phyloP scores from a whole-genome alignment of 2,888 invertebrate species.

The Synergus laeviventris region DNA sequence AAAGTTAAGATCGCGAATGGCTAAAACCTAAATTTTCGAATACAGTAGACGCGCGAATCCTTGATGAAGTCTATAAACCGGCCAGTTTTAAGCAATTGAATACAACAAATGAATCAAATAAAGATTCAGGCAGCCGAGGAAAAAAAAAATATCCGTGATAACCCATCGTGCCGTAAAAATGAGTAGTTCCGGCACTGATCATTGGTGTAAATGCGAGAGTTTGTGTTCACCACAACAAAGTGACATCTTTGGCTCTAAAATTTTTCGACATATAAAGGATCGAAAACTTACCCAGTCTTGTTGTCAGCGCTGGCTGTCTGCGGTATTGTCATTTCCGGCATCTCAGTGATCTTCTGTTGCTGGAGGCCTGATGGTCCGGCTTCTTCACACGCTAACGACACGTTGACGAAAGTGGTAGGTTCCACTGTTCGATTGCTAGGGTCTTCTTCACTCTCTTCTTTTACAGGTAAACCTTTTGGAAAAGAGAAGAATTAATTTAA shows the following conservation, averaged over 20 bases:
- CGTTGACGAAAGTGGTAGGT: slow-evolving; percentile 73
- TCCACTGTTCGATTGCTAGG: slow-evolving; percentile 68
- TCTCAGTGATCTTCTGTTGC: slow-evolving; percentile 71
- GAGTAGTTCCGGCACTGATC: not conserved
- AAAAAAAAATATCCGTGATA: not conserved
- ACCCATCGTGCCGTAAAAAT: slow-evolving; percentile 1
- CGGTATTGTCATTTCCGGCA: slow-evolving; percentile 70
- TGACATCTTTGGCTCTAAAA: slow-evolving; percentile 69
- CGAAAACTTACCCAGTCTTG: slow-evolving; percentile 75
- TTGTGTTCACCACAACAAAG: slow-evolving; percentile 71
- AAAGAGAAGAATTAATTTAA: slow-evolving; percentile 4
- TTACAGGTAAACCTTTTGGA: slow-evolving; percentile 69
- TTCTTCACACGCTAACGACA: slow-evolving; percentile 72
- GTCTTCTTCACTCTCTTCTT: slow-evolving; percentile 73
- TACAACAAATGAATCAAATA: not conserved
- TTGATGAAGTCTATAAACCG: not conserved
- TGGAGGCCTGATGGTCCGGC: slow-evolving; percentile 75
- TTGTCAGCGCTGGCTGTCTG: slow-evolving; percentile 66
- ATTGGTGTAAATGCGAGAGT: slow-evolving; percentile 56
- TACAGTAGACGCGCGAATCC: not conserved
- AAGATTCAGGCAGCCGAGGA: not conserved
- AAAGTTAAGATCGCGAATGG: not conserved
- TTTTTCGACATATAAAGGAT: slow-evolving; percentile 49
- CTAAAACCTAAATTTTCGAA: slow-evolving; percentile 26
- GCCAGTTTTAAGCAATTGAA: not conserved